phyloP scores from a whole-genome alignment of 1,140 invertebrate species.

The Caenorhabditis remanei region DNA sequence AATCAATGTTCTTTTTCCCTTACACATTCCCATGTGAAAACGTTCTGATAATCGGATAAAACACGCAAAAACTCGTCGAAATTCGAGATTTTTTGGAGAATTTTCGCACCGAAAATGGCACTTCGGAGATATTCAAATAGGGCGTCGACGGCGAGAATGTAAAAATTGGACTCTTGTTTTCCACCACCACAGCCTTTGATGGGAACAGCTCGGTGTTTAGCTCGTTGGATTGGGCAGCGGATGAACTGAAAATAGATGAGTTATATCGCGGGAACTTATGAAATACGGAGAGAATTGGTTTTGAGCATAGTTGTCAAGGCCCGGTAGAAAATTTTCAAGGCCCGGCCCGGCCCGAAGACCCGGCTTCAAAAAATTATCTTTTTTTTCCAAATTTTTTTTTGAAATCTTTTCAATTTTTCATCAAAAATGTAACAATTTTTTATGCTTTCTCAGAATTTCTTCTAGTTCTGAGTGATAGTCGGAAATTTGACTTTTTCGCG shows the following conservation, averaged over 20 bases:
- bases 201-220: not conserved
- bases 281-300: not conserved
- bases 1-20: no score
- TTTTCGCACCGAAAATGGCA: not conserved
- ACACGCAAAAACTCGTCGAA: not conserved
- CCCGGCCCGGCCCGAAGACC: no score
- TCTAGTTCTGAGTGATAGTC: no score
- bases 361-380: no score
- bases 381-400: no score
- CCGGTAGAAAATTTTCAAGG: no score
- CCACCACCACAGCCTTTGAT: not conserved
- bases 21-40: not conserved
- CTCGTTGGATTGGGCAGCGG: not conserved
- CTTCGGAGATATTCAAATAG: not conserved
- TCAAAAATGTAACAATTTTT: no score
- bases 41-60: no score
- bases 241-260: not conserved
- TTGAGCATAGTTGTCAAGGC: no score
- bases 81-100: not conserved
- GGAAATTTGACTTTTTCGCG: no score
- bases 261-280: not conserved
- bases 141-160: not conserved
- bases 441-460: no score
- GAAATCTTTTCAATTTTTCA: no score
- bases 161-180: not conserved